phyloP scores from a whole-genome alignment of 1,140 invertebrate species.

The Mamestra configurata region DNA sequence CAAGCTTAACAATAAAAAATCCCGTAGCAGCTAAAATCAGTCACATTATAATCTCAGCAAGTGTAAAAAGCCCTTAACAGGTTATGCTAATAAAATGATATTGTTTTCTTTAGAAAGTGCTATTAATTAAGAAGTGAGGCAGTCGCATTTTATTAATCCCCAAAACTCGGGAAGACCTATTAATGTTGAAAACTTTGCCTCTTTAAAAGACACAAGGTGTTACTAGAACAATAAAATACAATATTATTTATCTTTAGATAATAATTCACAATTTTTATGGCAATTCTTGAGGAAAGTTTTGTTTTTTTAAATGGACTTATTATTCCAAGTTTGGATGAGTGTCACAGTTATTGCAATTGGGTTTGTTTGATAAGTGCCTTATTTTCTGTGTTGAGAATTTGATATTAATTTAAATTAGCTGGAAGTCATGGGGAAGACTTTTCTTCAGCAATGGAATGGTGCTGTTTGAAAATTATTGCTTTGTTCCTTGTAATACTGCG shows the following conservation, averaged over 20 bases:
- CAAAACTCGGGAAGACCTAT: constrained; percentile 73
- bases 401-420: not conserved
- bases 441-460: no score
- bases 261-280: constrained; percentile 83
- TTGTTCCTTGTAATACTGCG: no score
- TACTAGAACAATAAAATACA: constrained; percentile 71
- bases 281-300: constrained; percentile 49
- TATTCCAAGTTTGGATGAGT: constrained; percentile 34
- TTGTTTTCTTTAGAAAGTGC: constrained; percentile 85
- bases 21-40: no score
- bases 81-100: constrained; percentile 86
- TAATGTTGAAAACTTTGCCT: constrained; percentile 78
- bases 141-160: constrained; percentile 83
- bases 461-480: no score
- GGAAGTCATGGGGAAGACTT: no score
- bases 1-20: no score
- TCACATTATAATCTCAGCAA: not conserved
- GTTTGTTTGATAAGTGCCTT: constrained; percentile 25
- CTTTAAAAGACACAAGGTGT: constrained; percentile 77
- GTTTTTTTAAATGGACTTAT: constrained; percentile 38
- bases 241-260: constrained; percentile 77
- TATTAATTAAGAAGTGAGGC: constrained; percentile 85
- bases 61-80: constrained; percentile 53
- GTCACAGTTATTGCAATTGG: constrained; percentile 32
- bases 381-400: not conserved